A percentile compares a stretch with the other conserved stretches of the same genome.
These are phyloP conservation scores for Leptobrachium ailaonicum DNA, from an alignment of 2,113 vertebrate genomes.

Conservation along the genomic window DNA sequence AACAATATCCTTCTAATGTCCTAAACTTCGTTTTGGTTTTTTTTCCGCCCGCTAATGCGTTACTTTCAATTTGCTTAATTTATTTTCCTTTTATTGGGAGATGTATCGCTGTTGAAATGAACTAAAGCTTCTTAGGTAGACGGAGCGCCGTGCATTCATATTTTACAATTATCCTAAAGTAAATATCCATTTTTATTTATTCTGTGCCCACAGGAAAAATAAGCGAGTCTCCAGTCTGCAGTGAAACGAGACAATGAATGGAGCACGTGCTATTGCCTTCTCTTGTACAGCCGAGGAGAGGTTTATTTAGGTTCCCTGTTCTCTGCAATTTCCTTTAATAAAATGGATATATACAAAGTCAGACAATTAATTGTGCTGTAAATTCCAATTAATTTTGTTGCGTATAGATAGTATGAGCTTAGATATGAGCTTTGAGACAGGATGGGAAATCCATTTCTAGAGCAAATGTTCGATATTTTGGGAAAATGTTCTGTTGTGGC, in stretches of 20 bases:
- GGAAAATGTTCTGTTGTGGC: too few relatives aligned
- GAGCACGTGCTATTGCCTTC: not conserved
- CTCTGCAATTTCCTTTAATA: not conserved
- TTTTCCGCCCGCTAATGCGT: not conserved
- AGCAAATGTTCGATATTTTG: too few relatives aligned
- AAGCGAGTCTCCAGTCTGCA: not conserved
- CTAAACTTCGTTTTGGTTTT: not conserved
- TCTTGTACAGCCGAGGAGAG: not conserved
- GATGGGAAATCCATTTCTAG: too few relatives aligned
- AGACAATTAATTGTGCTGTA: too few relatives aligned
- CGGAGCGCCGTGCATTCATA: not conserved
- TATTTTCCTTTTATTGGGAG: constrained; percentile 16
- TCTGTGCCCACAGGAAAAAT: constrained; percentile 1
- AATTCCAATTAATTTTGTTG: too few relatives aligned
- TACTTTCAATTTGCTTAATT: constrained; percentile 1
- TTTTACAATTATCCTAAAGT: constrained; percentile 16
- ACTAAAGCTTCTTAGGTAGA: constrained; percentile 25
- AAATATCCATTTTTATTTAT: constrained; percentile 4
- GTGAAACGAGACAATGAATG: not conserved
- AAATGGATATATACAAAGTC: not conserved
- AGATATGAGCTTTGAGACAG: too few relatives aligned
- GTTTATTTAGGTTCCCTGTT: not conserved
- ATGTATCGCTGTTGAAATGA: constrained; percentile 1
- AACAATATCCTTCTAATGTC: not conserved
- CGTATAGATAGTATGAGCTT: too few relatives aligned